phyloP scores from a whole-genome alignment of 2,797 vertebrate species.

The Phaenicophaeus curvirostris region DNA sequence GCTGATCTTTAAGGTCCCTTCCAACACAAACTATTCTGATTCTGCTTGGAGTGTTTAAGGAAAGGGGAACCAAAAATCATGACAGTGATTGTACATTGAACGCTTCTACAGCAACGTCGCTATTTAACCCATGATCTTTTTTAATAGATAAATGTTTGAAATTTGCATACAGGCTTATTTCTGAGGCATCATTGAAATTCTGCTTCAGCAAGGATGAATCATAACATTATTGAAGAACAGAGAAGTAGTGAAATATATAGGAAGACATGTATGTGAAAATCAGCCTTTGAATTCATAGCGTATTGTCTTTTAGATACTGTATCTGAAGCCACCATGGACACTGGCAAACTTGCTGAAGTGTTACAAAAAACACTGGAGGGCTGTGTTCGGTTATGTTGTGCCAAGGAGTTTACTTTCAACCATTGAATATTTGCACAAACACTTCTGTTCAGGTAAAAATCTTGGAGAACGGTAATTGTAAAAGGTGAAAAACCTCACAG shows the following conservation, averaged over 20 bases:
- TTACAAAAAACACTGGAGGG: conserved; percentile 92
- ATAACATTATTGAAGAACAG: background rate
- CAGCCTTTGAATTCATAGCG: background rate
- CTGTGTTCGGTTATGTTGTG: conserved; percentile 89
- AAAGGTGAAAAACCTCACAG: background rate
- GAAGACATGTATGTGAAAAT: background rate
- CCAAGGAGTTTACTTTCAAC: conserved; percentile 78
- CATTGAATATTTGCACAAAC: conserved; percentile 79
- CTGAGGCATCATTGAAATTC: background rate
- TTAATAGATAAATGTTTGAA: background rate
- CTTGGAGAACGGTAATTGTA: background rate
- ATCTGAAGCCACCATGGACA: conserved; percentile 90
- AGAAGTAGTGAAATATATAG: background rate
- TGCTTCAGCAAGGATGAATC: background rate
- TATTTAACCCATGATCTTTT: background rate
- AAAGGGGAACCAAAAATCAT: background rate
- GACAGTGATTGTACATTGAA: background rate
- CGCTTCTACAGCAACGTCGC: background rate
- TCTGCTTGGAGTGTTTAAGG: background rate
- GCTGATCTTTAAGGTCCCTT: too few species aligned
- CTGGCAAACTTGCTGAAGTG: conserved; percentile 85
- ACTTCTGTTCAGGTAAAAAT: conserved; percentile 82
- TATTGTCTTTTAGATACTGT: conserved; percentile 80
- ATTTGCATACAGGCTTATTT: background rate
- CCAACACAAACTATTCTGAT: too few species aligned